Base-by-base conservation (phyloP, 1,140 invertebrate genomes). In the Conus ventricosus region DNA sequence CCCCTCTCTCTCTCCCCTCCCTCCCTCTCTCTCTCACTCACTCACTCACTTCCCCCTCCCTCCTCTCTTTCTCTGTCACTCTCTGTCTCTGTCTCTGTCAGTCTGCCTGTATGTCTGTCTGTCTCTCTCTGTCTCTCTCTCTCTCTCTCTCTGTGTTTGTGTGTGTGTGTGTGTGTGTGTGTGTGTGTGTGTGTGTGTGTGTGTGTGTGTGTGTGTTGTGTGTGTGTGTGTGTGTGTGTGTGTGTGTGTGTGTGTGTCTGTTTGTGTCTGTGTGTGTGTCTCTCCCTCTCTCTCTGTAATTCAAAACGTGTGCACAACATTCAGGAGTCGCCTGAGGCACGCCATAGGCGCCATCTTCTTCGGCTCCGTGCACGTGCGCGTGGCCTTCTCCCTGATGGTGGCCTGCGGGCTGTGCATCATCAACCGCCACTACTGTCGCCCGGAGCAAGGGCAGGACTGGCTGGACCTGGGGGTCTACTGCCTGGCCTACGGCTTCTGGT, bases 221-320 rank as follows among this genome's bases (percentile, higher is more conserved):
- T 80, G 78, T 80, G 78, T 80, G 78, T 80, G 78, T 80, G 78
- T 80, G 78, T 80, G 78, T 80, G 78, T 80, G 78, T 80, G 78
- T 80, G 78, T 80, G 78, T 80, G 78, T 80, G 78, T 80, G 78
- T 80, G 78, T 80, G 78, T 80, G 25, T 39, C n/a, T n/a, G n/a
- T n/a, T n/a, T n/a, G n/a, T n/a, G n/a, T n/a, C n/a, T n/a, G n/a
- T n/a, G n/a, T n/a, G n/a, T n/a, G n/a, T n/a, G n/a, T 39, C 39
- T 39, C 39, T 39, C 39, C 3, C 3, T 39, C 39, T 27, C 13
- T 51, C 8, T 53, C 7, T 54, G 3, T 81, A 3, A 39, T 39
- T 39, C 39, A 39, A 39, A 39, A 39, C 39, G 39, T 39, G 39
- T 39, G 39, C 3, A 39, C 39, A 39, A 39, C 39, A 39, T 39